Evolutionary conservation across 2,797 vertebrate genomes (phyloP), one percentile per base, ranked within the genome.

Genomic region (Sternarchorhynchus goeldii): DNA sequence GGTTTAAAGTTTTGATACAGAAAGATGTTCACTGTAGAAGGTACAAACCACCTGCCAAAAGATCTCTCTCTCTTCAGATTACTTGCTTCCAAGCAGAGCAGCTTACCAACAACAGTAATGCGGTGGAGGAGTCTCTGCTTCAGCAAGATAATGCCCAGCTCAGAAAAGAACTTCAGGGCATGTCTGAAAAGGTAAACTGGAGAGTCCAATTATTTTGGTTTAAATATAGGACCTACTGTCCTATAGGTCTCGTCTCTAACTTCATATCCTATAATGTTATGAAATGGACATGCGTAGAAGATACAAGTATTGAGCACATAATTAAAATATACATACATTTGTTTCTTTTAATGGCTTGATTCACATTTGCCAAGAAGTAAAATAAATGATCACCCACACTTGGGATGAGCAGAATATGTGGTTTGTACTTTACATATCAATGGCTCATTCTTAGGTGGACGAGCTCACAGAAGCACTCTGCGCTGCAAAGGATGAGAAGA

Each of bases 161-260:
- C 21, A 69, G 57, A 1, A 31, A 25, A 21, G 34, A 78, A 6
- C 83, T 78, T 73, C 67, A 78, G 25, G 78, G 78, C 1, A 36
- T 55, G 0, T 72, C 83, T 60, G 67, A 77, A 12, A 77, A 81
- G 78, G 84, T 80, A 17, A 29, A 8, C 10, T 50, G 10, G 3
- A 14, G 10, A 50, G 45, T 50, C 14, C 8, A 36, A 3, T 25
- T 3, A 2, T 17, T 4, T 58, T 21, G 10, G 6, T 7, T 45
- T 45, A 2, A 8, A 2, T 45, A 10, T 45, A 45, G 41, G 7
- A 45, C 8, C 17, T 45, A 20, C 6, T 41, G 39, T 17, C 6
- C 58, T 10, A 6, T 31, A 14, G 25, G 25, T 31, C 4, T 63
- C 50, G 4, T 50, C 41, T 41, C 39, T 21, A 6, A 36, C 2